These are phyloP conservation scores for Spodoptera exigua DNA, from an alignment of 2,888 invertebrate genomes.

Conservation along the genomic window DNA sequence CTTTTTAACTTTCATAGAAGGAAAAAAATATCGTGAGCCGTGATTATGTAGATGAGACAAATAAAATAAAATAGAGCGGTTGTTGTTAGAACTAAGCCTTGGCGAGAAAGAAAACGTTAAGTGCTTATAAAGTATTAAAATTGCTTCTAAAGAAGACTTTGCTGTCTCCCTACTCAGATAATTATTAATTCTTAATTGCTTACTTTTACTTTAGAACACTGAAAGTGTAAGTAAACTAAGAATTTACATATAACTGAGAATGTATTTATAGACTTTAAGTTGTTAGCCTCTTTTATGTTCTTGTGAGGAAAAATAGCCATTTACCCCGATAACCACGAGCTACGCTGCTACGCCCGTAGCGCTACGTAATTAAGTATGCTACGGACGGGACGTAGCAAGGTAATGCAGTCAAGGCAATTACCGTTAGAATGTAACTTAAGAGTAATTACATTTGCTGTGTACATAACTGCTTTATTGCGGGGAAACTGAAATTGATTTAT, in stretches of 20 bases:
- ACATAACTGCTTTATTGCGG: constrained; percentile 20
- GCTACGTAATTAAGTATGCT: constrained; percentile 55
- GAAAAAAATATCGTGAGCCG: constrained; percentile 16
- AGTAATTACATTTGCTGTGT: constrained; percentile 28
- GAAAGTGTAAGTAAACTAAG: constrained; percentile 3
- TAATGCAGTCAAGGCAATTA: constrained; percentile 42
- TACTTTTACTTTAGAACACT: constrained; percentile 27
- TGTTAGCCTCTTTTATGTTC: background rate
- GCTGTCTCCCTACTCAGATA: constrained; percentile 20
- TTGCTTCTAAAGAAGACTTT: constrained; percentile 11
- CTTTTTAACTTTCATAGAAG: constrained; percentile 17
- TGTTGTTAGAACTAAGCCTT: constrained; percentile 21
- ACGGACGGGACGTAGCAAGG: constrained; percentile 50
- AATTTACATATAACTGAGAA: background rate
- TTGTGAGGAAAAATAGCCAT: background rate
- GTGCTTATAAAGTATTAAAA: constrained; percentile 47
- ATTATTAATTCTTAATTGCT: constrained; percentile 37
- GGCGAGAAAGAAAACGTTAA: constrained; percentile 29
- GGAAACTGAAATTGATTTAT: constrained; percentile 5
- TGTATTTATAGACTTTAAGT: constrained; percentile 2
- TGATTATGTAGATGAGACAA: constrained; percentile 46
- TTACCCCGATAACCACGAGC: constrained; percentile 11
- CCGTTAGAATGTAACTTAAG: constrained; percentile 42
- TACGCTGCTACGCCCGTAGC: constrained; percentile 59
- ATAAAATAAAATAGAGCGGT: constrained; percentile 36